Base-by-base conservation (phyloP, 2,888 invertebrate species). In the Schizaphis graminum region DNA sequence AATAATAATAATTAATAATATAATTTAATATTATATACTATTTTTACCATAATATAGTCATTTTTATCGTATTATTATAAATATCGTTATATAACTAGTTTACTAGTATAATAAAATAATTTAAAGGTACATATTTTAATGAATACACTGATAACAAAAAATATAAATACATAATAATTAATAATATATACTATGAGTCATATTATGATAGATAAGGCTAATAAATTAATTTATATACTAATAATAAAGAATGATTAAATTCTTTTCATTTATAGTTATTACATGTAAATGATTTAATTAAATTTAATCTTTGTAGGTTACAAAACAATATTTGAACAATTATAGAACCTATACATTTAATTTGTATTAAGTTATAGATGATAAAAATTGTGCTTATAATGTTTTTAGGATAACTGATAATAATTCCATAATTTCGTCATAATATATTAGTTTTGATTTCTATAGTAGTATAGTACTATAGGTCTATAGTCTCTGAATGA, bases 61-160 rank as follows among this genome's bases (percentile, higher is more conserved):
- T 57, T 57, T 57, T 57, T 56, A 67, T 67, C 28, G n/a, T n/a
- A n/a, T 67, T 67, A 67, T 67, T 67, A n/a, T n/a, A 16, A 67
- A 67, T 67, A 67, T 5, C 5, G n/a, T 67, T 67, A 67, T 67
- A 16, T 16, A 16, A 67, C 13, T n/a, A n/a, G n/a, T n/a, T 16
- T n/a, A 67, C 13, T n/a, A n/a, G n/a, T 67, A n/a, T 67, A 67
- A 67, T 67, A n/a, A 67, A 67, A 67, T 67, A n/a, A 67, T 67
- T 67, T n/a, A n/a, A 1, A 67, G n/a, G 28, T 67, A 16, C 5
- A n/a, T n/a, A 7, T n/a, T 67, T 67, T 16, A 67, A 67, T 67
- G n/a, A 16, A n/a, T 67, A n/a, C 67, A 67, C 67, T 67, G n/a
- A 67, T 67, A 67, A 67, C 7, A 67, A 67, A 16, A 67, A 67